Percentiles rank a stretch among this genome's conserved stretches.
phyloP scores from a whole-genome alignment of 2,888 invertebrate genomes.

The Lordiphosa andalusiaca region DNA sequence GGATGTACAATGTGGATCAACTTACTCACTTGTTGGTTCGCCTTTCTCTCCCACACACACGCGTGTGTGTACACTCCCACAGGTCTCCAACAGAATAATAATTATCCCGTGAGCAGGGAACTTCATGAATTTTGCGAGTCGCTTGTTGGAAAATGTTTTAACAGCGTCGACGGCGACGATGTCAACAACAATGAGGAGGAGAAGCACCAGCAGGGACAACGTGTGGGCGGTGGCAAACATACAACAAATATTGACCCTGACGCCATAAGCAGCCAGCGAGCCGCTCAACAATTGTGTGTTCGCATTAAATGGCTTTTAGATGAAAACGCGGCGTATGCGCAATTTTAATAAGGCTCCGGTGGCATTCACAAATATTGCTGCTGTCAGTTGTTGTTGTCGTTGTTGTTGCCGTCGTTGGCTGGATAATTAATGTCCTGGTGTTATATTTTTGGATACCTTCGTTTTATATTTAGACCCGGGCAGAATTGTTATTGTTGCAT shows the following conservation, averaged over 20 bases:
- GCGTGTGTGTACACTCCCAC: background rate
- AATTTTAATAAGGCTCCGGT: constrained; percentile 60
- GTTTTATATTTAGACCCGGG: constrained; percentile 2
- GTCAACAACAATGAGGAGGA: constrained; percentile 9
- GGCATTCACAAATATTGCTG: constrained; percentile 34
- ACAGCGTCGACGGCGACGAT: constrained; percentile 24
- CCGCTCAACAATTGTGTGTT: constrained; percentile 38
- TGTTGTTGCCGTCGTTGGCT: constrained; percentile 15
- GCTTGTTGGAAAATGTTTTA: constrained; percentile 56
- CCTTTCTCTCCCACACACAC: constrained; percentile 2
- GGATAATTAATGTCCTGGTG: constrained; percentile 54
- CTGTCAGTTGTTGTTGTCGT: constrained; percentile 19
- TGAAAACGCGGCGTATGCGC: constrained; percentile 58
- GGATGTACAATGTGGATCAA: constrained; percentile 2
- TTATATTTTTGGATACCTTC: constrained; percentile 27
- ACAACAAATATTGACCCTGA: constrained; percentile 64
- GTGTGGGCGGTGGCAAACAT: constrained; percentile 33
- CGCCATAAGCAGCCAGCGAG: constrained; percentile 54
- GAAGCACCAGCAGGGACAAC: constrained; percentile 28
- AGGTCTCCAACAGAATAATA: constrained; percentile 39
- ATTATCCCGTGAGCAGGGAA: constrained; percentile 38
- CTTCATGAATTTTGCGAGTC: constrained; percentile 54
- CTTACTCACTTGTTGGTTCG: constrained; percentile 1
- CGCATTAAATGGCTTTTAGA: constrained; percentile 62
- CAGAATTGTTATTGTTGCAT: constrained; percentile 34